These are phyloP conservation scores for Cebus imitator DNA, from an alignment of 2,113 vertebrate genomes.

Conservation along the genomic window DNA sequence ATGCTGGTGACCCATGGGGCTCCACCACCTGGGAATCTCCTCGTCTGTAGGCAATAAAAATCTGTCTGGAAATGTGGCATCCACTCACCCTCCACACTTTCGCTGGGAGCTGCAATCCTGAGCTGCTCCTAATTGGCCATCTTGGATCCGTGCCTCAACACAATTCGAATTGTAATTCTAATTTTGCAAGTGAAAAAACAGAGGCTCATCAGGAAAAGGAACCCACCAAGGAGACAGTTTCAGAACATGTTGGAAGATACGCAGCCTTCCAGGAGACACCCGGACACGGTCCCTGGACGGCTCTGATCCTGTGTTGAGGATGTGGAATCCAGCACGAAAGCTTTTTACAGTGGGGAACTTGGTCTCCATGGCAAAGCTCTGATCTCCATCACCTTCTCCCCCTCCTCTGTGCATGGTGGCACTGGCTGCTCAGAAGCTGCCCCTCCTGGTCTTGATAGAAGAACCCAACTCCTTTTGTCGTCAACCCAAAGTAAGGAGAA, in stretches of 20 bases:
- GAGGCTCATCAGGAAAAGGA: not conserved
- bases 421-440: not conserved
- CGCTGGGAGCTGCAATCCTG: no score
- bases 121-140: no score
- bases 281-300: not conserved
- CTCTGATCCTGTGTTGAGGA: not conserved
- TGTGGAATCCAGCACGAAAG: not conserved
- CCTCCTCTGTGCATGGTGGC: not conserved
- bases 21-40: no score
- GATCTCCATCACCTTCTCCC: not conserved
- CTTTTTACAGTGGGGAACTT: not conserved
- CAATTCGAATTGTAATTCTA: not conserved
- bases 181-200: not conserved
- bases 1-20: no score
- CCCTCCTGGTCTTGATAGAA: not conserved
- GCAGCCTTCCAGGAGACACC: accelerated
- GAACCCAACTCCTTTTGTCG: not conserved
- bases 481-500: not conserved
- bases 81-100: no score
- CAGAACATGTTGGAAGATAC: accelerated
- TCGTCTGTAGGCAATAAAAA: no score
- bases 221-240: not conserved
- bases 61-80: no score
- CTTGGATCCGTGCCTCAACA: no score
- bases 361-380: not conserved